Conservation (phyloP, 2,797 vertebrate genomes). For the Sebastiscus tertius region DNA sequence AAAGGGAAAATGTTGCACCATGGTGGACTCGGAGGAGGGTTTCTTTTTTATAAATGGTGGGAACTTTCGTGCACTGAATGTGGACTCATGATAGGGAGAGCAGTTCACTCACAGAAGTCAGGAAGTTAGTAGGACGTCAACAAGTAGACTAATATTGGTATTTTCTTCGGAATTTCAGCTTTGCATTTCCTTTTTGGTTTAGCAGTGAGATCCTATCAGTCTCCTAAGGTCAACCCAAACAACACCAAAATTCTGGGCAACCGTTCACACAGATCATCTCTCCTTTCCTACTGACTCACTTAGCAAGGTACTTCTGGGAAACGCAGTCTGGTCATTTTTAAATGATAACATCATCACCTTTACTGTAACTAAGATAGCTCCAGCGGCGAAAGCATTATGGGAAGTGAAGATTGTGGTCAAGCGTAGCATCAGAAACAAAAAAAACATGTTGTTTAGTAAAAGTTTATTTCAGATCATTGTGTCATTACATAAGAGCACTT, state of each 20-base stretch:
- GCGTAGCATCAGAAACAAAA: not conserved
- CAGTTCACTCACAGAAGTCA: not conserved
- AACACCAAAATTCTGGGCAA: not conserved
- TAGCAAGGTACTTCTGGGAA: slow-evolving; percentile 19
- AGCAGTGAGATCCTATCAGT: not conserved
- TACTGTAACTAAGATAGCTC: slow-evolving; percentile 15
- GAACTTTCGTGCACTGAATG: slow-evolving; percentile 52
- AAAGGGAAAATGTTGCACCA: slow-evolving; percentile 64
- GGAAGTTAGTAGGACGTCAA: not conserved
- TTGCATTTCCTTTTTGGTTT: not conserved
- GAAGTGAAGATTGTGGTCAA: slow-evolving; percentile 21
- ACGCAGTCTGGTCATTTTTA: slow-evolving; percentile 7
- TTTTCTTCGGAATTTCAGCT: not conserved
- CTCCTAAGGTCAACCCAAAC: not conserved
- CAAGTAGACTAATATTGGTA: not conserved
- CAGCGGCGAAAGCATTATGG: not conserved
- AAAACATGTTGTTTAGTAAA: not conserved
- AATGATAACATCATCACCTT: slow-evolving; percentile 32
- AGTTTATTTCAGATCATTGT: not conserved
- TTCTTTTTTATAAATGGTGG: slow-evolving; percentile 59
- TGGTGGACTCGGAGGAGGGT: slow-evolving; percentile 27
- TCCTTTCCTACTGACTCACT: slow-evolving; percentile 38
- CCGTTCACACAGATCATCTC: not conserved
- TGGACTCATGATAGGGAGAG: slow-evolving; percentile 1
- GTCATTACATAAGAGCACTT: not conserved